Evolutionary conservation across 2,113 vertebrate genomes (phyloP), one percentile per base, ranked within the genome.

Genomic region (Calyptommatus sinebrachiatus): DNA sequence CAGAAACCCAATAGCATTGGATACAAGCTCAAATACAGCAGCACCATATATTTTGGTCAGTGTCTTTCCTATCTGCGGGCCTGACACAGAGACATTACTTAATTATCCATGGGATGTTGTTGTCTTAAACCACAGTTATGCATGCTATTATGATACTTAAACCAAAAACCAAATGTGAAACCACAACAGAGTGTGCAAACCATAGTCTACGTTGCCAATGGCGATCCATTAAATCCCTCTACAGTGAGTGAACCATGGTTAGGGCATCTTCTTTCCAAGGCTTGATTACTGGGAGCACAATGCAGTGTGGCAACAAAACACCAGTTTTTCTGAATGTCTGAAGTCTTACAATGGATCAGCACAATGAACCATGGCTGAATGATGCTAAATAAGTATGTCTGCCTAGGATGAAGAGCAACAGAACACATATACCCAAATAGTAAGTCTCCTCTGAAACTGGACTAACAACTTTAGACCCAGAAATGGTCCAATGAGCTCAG

Each of bases 111-210:
- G 31, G 31, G 26, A 22, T 67, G 45, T 31, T 67, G 45, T 31
- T 48, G 60, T 72, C 45, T 21, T 72, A 21, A 48, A 41, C 61
- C 71, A 72, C n/a, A n/a, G 28, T 41, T 53, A 79, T 57, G 50
- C 11, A 8, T 20, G 35, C 12, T 61, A 7, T 46, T 26, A 50
- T 48, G 1, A 10, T 74, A 75, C 29, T 12, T 75, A 53, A 67
- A 57, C 72, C 29, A n/a, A 31, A 81, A 75, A 61, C 53, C 63
- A 74, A 35, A 67, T 67, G 26, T 45, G 65, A 81, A 81, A 81
- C 24, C 20, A 31, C 45, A 35, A 50, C 61, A 45, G 24, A 53
- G 20, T 35, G 61, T 24, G 4, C 65, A 70, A 81, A 29, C 31
- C 48, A 76, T 2, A 7, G 31, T 75, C 75, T 75, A n/a, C 46